These are phyloP conservation scores for Pyrgilauda ruficollis DNA, from an alignment of 2,113 vertebrate species.

Conservation along the genomic window DNA sequence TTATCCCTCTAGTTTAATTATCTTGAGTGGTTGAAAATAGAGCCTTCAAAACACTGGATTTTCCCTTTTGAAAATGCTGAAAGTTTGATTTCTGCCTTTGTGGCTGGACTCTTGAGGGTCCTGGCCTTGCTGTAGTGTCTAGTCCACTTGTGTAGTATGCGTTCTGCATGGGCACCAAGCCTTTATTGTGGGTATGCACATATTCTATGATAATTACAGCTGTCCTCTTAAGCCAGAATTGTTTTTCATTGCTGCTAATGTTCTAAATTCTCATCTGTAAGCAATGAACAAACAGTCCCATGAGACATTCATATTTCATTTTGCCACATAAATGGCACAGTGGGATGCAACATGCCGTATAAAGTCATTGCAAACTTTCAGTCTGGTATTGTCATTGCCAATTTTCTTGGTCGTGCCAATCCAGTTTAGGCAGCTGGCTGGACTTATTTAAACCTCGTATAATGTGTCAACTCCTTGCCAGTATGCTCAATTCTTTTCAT, in stretches of 20 bases:
- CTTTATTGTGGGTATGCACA: neutral
- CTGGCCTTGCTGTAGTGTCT: neutral
- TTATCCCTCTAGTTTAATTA: neutral
- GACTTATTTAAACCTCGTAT: neutral
- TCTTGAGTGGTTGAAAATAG: neutral
- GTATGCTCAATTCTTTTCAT: rapidly evolving
- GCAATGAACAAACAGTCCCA: neutral
- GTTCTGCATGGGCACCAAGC: neutral
- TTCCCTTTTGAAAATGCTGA: neutral
- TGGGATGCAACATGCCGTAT: neutral
- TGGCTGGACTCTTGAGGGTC: neutral
- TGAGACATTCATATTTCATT: neutral
- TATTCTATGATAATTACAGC: neutral
- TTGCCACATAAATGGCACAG: neutral
- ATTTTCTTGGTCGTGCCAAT: neutral
- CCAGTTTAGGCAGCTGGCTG: neutral
- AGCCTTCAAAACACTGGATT: neutral
- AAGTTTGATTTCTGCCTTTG: neutral
- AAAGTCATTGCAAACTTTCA: neutral
- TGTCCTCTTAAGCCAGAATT: neutral
- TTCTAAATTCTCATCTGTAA: neutral
- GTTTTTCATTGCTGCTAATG: neutral
- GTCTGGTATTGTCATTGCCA: neutral
- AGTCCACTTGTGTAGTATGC: neutral
- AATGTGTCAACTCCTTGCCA: neutral